Conservation (phyloP, 1,140 invertebrate genomes). For the Ganaspis sp. region DNA sequence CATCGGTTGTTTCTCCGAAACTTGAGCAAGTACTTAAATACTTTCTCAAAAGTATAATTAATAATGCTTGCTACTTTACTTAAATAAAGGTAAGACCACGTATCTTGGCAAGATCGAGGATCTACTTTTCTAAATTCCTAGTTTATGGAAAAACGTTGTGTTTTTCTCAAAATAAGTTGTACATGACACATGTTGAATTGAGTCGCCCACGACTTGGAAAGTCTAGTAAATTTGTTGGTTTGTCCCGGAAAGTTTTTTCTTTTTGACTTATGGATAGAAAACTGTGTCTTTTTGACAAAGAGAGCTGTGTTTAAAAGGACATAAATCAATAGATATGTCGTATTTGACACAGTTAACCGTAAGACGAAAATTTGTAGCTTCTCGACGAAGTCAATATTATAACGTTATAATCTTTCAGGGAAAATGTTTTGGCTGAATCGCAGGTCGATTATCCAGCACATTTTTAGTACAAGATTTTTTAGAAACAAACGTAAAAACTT, state of each 20-base stretch:
- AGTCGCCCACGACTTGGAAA: not conserved
- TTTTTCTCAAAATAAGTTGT: not conserved
- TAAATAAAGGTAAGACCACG: not conserved
- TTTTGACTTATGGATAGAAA: slow-evolving; percentile 18
- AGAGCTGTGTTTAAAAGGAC: no score
- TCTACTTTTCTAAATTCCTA: not conserved
- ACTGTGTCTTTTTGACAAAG: no score
- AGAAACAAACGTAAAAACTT: slow-evolving; percentile 34
- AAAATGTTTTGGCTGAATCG: slow-evolving; percentile 24
- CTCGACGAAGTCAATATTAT: not conserved
- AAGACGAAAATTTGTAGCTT: slow-evolving; percentile 13
- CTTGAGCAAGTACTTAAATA: slow-evolving; percentile 15
- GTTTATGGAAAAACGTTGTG: not conserved
- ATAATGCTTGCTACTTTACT: slow-evolving; percentile 19
- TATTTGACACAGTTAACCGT: not conserved
- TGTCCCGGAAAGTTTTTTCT: not conserved
- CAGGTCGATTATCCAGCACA: slow-evolving; percentile 15
- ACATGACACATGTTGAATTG: not conserved
- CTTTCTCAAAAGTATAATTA: not conserved
- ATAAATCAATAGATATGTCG: no score
- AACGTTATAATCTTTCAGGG: slow-evolving; percentile 11
- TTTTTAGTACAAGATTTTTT: slow-evolving; percentile 28
- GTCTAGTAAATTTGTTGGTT: not conserved
- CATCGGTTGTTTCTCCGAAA: not conserved
- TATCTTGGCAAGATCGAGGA: not conserved